phyloP scores from a whole-genome alignment of 1,140 invertebrate genomes.

The Dreissena rostriformis region DNA sequence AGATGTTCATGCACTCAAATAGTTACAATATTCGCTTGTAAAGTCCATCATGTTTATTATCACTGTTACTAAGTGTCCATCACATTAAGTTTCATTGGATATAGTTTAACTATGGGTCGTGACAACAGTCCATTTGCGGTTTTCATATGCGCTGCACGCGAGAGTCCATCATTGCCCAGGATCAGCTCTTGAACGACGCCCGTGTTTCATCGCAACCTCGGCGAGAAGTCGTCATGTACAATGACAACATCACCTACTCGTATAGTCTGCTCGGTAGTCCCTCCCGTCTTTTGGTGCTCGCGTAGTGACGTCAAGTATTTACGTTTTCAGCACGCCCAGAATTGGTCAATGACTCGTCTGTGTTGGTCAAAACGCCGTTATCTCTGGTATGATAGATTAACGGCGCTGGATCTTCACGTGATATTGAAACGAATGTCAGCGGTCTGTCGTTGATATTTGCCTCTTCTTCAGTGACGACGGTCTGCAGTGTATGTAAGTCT shows the following conservation, averaged over 20 bases:
- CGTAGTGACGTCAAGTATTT: background rate
- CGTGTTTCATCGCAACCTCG: background rate
- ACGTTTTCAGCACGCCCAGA: slow-evolving; percentile 18
- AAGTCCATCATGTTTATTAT: no score
- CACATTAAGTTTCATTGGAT: background rate
- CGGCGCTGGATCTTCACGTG: no score
- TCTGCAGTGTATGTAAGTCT: no score
- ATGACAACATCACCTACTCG: background rate
- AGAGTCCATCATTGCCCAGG: background rate
- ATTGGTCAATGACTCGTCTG: background rate
- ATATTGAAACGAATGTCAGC: no score
- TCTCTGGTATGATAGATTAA: no score
- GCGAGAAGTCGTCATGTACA: background rate
- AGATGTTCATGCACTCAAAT: no score
- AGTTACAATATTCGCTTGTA: no score
- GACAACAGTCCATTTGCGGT: background rate
- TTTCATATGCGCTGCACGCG: background rate
- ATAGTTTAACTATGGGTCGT: background rate
- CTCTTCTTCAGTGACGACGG: no score
- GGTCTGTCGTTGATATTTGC: no score
- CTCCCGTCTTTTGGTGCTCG: background rate
- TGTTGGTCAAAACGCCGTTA: background rate
- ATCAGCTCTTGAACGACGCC: background rate
- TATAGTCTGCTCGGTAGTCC: background rate
- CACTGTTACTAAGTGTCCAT: no score